Conservation (phyloP, 2,888 invertebrate genomes). For the Ashinkailepas kermadecensis region DNA sequence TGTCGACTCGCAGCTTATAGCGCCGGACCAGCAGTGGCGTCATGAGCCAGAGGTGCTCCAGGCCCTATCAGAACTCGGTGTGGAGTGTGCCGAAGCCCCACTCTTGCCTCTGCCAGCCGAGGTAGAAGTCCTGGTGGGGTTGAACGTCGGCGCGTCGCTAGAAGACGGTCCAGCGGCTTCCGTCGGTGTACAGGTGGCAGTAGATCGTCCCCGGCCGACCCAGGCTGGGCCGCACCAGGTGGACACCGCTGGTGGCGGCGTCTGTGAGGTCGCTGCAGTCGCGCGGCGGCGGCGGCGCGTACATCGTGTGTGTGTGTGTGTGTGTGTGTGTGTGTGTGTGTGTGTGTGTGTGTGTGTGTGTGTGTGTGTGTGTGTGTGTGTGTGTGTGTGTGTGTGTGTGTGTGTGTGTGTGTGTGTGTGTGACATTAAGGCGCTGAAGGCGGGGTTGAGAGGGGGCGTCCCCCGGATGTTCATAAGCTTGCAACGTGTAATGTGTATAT, state of each 20-base stretch:
- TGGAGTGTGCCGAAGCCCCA: background rate
- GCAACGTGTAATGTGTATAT: no score
- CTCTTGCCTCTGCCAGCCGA: background rate
- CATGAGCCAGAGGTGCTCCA: background rate
- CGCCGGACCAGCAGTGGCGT: background rate
- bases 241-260: background rate
- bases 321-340: no score
- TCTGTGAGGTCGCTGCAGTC: background rate
- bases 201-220: background rate
- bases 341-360: background rate
- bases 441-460: no score
- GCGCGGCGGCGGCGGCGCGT: background rate
- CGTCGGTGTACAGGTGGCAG: background rate
- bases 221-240: background rate
- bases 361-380: no score
- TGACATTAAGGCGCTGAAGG: background rate
- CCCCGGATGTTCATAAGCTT: no score
- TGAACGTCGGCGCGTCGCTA: background rate
- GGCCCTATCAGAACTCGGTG: background rate
- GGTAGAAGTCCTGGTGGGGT: background rate
- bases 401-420: background rate
- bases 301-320: no score
- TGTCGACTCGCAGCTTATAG: background rate
- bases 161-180: background rate
- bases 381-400: constrained; percentile 9